Evolutionary conservation across 2,113 vertebrate genomes (phyloP).

Genomic region (Tachysurus fulvidraco): DNA sequence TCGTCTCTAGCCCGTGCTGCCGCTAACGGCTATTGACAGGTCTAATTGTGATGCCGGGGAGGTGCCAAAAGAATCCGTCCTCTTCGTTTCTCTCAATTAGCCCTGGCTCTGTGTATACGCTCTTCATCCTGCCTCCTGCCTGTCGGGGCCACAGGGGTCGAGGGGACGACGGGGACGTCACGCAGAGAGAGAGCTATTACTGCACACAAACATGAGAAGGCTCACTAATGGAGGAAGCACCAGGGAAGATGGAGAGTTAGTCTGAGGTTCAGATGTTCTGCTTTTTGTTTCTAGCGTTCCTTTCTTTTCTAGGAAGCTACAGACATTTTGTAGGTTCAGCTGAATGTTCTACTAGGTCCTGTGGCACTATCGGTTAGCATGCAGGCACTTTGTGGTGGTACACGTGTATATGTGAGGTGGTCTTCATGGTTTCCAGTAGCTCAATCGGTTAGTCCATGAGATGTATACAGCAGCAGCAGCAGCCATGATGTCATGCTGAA

Average conservation of each 20-base stretch:
- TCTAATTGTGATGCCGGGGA: conserved; percentile 62
- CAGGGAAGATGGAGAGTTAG: not conserved
- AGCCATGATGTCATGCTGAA: not conserved
- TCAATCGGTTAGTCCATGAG: not conserved
- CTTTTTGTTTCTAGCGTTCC: not conserved
- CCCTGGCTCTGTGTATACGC: conserved; percentile 19
- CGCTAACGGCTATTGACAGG: conserved; percentile 62
- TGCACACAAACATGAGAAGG: not conserved
- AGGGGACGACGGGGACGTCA: not conserved
- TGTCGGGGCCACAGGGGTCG: conserved; percentile 12
- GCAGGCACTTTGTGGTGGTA: not conserved
- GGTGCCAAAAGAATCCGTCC: conserved; percentile 59
- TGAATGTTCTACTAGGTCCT: not conserved
- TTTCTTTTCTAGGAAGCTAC: not conserved
- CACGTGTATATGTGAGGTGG: not conserved
- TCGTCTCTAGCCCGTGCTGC: conserved; percentile 17
- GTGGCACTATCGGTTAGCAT: not conserved
- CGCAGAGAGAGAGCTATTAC: conserved; percentile 8
- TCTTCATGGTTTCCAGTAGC: not conserved
- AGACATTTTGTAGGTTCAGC: not conserved
- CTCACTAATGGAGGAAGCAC: not conserved
- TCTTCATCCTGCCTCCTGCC: not conserved
- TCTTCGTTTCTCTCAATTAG: conserved; percentile 62
- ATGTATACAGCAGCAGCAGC: not conserved
- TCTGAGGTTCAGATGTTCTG: not conserved